Percentiles rank a stretch among this genome's conserved stretches.
phyloP scores from a whole-genome alignment of 2,797 vertebrate species.

The Bradypus variegatus region DNA sequence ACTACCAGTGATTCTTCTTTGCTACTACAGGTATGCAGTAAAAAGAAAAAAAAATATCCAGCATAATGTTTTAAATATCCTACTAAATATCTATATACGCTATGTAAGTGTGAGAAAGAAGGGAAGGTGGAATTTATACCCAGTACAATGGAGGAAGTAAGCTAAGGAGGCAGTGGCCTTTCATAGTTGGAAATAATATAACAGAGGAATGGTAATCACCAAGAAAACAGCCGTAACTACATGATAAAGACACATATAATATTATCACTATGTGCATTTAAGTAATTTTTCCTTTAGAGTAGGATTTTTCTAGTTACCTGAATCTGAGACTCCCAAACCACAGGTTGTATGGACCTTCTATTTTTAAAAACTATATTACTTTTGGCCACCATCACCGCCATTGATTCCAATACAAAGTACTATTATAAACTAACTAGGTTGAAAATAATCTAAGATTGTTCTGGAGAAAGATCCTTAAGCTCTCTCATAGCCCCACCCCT shows the following conservation, averaged over 20 bases:
- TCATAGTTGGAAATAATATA: neutral
- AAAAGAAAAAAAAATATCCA: neutral
- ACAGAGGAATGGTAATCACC: neutral
- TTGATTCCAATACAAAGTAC: neutral
- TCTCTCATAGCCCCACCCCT: neutral
- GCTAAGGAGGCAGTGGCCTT: neutral
- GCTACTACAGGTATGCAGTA: neutral
- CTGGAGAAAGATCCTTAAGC: neutral
- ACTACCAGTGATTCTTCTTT: neutral
- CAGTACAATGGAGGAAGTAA: neutral
- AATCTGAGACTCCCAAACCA: neutral
- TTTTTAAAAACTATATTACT: neutral
- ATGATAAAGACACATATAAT: neutral
- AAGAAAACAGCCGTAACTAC: neutral
- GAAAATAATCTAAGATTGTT: neutral
- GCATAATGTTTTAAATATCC: neutral
- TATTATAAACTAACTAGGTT: neutral
- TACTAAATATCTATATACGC: neutral
- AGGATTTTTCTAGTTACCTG: neutral
- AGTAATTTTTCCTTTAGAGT: neutral
- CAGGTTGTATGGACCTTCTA: neutral
- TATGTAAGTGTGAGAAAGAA: too few species aligned
- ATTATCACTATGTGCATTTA: neutral
- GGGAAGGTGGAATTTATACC: neutral
- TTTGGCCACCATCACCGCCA: neutral